Evolutionary conservation across 2,113 vertebrate species (phyloP).

Genomic region (Origma solitaria): DNA sequence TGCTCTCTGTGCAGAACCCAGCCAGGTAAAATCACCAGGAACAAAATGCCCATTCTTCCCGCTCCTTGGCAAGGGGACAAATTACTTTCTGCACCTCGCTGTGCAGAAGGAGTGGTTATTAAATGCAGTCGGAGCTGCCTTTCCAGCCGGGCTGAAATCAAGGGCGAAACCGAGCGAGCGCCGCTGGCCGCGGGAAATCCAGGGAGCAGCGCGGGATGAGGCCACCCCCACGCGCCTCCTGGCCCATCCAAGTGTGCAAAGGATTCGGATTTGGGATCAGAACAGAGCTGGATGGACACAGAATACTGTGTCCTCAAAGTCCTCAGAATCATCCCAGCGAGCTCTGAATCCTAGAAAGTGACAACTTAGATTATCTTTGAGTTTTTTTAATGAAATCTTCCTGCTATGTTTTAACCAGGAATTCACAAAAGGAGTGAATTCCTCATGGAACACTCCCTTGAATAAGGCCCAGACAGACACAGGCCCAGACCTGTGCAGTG

Average conservation of each 20-base stretch:
- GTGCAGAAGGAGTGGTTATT: conserved; percentile 69
- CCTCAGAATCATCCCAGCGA: no score
- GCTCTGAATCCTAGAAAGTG: no score
- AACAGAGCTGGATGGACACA: neutral
- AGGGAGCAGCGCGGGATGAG: neutral
- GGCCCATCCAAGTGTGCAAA: neutral
- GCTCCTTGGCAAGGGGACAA: conserved; percentile 76
- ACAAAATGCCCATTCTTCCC: conserved; percentile 83
- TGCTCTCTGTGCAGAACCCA: conserved; percentile 64
- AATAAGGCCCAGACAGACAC: no score
- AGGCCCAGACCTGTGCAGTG: accelerated
- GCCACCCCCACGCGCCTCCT: neutral
- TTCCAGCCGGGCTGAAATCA: conserved; percentile 69
- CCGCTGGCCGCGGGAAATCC: neutral
- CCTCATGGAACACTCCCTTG: no score
- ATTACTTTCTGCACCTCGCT: conserved; percentile 78
- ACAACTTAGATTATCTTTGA: no score
- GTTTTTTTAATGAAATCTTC: no score
- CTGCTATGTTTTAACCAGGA: no score
- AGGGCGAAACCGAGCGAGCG: neutral
- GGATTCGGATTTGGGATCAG: neutral
- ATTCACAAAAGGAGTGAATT: no score
- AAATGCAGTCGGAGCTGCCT: conserved; percentile 62
- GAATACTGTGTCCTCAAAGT: neutral
- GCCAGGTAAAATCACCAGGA: conserved; percentile 76